Evolutionary conservation across 2,797 vertebrate genomes (phyloP), one percentile per base, ranked within the genome.

Genomic region (Oryzias sinensis): DNA sequence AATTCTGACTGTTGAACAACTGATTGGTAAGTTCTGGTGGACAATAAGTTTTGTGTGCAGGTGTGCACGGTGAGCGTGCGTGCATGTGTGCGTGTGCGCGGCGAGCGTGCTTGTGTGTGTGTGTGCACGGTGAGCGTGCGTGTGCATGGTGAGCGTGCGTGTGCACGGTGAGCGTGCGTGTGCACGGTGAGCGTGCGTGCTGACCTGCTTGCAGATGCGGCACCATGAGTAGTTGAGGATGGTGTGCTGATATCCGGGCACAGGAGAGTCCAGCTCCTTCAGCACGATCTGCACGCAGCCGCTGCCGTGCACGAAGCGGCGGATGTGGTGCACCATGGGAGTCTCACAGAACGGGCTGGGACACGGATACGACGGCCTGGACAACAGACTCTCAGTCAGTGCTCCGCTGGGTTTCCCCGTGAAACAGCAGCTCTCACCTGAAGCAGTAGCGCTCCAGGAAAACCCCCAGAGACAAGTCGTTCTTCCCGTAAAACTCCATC

Each of bases 141-240:
- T 7, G 6, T 8, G 29, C 6, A 8, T 7, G 2, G 29, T 33
- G 6, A 2, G 8, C 29, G 18, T 18, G 29, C n/a, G n/a, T 33
- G 29, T 33, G 29, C 29, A 33, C 25, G 25, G 25, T 25, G 25
- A 25, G 25, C 6, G 6, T 3, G 20, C 20, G 20, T 8, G 6
- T 33, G 7, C 29, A 8, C 16, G 2, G 43, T 17, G 43, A 7
- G 15, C 20, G 8, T 4, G 8, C 0, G 4, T 5, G 43, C 69
- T 29, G 27, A 97, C 97, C 94, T 99, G 97, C 87, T 99, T 98
- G 87, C 97, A 99, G 70, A 96, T 82, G 71, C 95, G 94, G 73
- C 97, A 99, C 97, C 97, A 99, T 64, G 97, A 99, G 65, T 99
- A 99, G 71, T 95, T 99, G 48, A 99, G 95, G 55, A 99, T 98